Percentiles rank a stretch among this genome's conserved stretches.
Evolutionary conservation across 2,797 vertebrate genomes (phyloP).

Genomic region (Paratrypauchen microcephalus): DNA sequence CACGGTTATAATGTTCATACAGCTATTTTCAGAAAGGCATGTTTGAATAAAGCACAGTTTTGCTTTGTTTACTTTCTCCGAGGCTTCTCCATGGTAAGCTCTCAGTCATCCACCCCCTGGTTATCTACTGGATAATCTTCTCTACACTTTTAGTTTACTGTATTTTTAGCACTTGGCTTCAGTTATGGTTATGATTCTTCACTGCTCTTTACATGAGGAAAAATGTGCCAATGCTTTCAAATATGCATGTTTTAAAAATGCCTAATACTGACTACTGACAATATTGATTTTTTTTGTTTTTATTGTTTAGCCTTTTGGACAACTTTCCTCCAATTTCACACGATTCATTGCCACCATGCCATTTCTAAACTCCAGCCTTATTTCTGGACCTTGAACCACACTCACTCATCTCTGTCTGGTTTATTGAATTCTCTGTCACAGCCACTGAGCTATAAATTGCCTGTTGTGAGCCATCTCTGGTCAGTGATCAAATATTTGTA

Average conservation of each 20-base stretch:
- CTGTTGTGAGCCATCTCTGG: conserved; percentile 58
- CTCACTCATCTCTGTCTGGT: conserved; percentile 58
- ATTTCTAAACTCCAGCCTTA: background rate
- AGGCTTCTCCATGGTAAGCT: background rate
- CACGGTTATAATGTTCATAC: background rate
- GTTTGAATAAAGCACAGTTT: conserved; percentile 4
- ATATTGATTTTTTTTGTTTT: background rate
- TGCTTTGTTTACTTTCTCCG: conserved; percentile 19
- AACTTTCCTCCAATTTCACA: background rate
- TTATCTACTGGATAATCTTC: conserved; percentile 8
- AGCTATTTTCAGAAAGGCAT: conserved; percentile 6
- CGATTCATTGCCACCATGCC: background rate
- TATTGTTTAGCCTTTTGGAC: background rate
- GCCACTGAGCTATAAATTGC: conserved; percentile 51
- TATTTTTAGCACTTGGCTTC: conserved; percentile 2
- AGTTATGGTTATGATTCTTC: background rate
- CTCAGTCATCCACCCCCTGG: conserved; percentile 8
- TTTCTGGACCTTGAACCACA: conserved; percentile 25
- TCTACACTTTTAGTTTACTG: conserved; percentile 6
- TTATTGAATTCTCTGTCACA: conserved; percentile 67
- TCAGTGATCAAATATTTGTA: conserved; percentile 57
- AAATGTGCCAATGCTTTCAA: too few species aligned
- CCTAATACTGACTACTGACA: background rate
- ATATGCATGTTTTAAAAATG: too few species aligned
- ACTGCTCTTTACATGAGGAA: background rate